Conservation (phyloP, 2,113 vertebrate species). For the Callaeas wilsoni region DNA sequence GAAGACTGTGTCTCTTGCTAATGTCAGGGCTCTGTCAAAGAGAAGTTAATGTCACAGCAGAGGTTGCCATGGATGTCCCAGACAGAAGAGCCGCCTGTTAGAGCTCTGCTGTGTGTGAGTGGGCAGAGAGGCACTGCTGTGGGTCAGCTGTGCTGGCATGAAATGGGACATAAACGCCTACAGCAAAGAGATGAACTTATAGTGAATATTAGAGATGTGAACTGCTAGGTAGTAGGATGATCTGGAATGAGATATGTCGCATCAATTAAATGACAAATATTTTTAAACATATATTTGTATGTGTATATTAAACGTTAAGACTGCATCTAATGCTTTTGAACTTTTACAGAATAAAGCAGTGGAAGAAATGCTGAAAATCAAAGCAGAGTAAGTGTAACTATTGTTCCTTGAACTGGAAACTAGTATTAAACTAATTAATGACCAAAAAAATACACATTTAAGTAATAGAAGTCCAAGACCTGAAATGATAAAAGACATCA, state of each 20-base stretch:
- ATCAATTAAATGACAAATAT: background rate
- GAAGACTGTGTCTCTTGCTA: background rate
- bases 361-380: slow-evolving; percentile 78
- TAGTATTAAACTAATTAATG: background rate
- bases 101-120: background rate
- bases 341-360: slow-evolving; percentile 66
- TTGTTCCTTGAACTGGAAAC: background rate
- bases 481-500: background rate
- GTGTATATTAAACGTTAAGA: background rate
- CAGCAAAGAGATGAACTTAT: background rate
- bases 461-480: background rate
- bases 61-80: background rate
- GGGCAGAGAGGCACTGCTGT: background rate
- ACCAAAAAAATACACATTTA: background rate
- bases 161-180: background rate
- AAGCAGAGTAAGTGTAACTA: slow-evolving; percentile 78
- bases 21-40: background rate
- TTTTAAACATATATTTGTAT: background rate
- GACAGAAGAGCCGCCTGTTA: background rate
- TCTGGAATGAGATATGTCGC: background rate
- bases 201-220: background rate
- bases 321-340: background rate
- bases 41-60: background rate
- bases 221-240: background rate
- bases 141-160: background rate